Base-by-base conservation (phyloP, 1,140 invertebrate species). In the Oryctes rhinoceros region DNA sequence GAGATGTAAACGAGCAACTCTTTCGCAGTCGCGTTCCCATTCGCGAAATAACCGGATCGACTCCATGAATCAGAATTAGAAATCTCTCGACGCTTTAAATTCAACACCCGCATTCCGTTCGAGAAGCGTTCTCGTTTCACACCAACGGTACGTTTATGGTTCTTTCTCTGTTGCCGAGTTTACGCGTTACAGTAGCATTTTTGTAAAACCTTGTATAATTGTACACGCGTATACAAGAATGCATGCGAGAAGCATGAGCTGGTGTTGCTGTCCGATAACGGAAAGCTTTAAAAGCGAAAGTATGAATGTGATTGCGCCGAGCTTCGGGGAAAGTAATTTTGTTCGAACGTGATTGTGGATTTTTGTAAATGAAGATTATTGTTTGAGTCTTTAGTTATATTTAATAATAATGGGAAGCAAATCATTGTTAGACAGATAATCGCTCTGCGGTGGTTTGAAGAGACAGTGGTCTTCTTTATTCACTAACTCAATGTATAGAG, bases 1-100 rank as follows among this genome's bases (percentile, higher is more conserved):
- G 39, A 44, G 39, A 44, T 44, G 9, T 44, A 44, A 10, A 44
- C 24, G 49, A 18, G n/a, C 13, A 59, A 59, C 3, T 59, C 53
- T 59, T 59, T 59, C 53, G 53, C 53, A 44, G 15, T n/a, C 53
- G 13, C 53, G 53, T 18, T 18, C 53, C 53, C 53, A 59, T 59
- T 59, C 53, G 53, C 53, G 18, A 59, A 59, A 59, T 59, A 59
- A 59, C 53, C 53, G 53, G 53, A 59, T 59, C 53, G 13, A 18
- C 5, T n/a, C 18, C 53, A 59, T 59, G 53, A 59, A 59, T 59
- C 53, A 59, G 53, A 59, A 59, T 59, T 59, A 59, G 53, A 59
- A 59, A 59, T 18, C 18, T 18, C 53, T 18, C 53, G 53, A 59
- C 53, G 18, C 53, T n/a, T 59, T 59, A 59, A 59, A 5, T 59